These are phyloP conservation scores for Scarus forsteni DNA, from an alignment of 2,797 vertebrate genomes.

Conservation along the genomic window DNA sequence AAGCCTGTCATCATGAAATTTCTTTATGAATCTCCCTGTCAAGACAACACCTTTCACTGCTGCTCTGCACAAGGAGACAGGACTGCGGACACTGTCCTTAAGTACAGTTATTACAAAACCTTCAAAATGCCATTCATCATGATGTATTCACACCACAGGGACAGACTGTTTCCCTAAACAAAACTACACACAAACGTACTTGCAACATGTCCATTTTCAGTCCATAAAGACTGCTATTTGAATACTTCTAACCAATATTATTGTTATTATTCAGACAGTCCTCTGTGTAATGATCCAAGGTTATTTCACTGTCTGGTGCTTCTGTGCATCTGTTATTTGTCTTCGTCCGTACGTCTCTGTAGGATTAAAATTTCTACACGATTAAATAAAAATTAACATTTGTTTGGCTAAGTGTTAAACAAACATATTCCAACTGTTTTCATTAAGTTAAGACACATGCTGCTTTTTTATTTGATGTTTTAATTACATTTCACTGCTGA, in stretches of 20 bases:
- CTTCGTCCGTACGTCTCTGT: neutral
- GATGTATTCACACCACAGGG: slow-evolving; percentile 5
- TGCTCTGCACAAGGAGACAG: neutral
- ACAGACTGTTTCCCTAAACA: slow-evolving; percentile 1
- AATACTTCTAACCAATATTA: slow-evolving; percentile 13
- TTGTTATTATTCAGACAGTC: slow-evolving; percentile 20
- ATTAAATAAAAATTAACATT: neutral
- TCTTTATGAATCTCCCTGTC: slow-evolving; percentile 29
- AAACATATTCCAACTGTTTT: neutral
- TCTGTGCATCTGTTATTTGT: slow-evolving; percentile 2
- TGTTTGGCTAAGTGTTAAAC: neutral
- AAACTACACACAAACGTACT: neutral
- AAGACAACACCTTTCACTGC: slow-evolving; percentile 32
- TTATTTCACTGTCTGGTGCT: slow-evolving; percentile 1
- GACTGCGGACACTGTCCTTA: neutral
- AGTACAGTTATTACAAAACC: slow-evolving; percentile 40
- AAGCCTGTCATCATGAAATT: slow-evolving; percentile 52
- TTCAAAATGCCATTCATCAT: slow-evolving; percentile 11
- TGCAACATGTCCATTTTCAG: slow-evolving; percentile 15
- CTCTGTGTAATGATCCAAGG: slow-evolving; percentile 26
- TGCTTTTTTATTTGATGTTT: neutral
- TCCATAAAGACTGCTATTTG: slow-evolving; percentile 22
- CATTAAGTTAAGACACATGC: neutral
- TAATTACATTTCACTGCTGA: neutral
- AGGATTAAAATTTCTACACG: neutral